A percentile compares a stretch with the other conserved stretches of the same genome.
Evolutionary conservation across 2,113 vertebrate genomes (phyloP).

Genomic region (Ctenomys sociabilis): DNA sequence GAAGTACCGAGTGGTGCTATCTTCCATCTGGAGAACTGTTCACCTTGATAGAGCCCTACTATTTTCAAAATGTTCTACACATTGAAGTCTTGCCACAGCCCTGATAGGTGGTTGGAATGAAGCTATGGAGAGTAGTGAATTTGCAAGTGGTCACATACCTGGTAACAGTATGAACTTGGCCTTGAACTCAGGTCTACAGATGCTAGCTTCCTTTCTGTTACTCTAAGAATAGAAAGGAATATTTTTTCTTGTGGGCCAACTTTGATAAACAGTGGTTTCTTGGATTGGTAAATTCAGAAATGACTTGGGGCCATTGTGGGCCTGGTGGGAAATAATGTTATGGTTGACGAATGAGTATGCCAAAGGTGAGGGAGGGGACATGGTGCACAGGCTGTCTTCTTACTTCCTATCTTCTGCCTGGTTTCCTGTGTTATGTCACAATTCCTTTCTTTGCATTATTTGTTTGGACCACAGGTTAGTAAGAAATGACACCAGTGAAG

Average conservation of each 20-base stretch:
- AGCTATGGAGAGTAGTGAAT: background rate
- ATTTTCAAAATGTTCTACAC: background rate
- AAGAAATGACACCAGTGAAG: background rate
- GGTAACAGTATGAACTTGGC: background rate
- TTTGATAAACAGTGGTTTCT: slow-evolving; percentile 8
- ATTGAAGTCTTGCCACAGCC: background rate
- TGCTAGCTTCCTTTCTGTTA: background rate
- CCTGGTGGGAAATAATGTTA: background rate
- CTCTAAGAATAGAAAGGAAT: background rate
- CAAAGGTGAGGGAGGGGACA: background rate
- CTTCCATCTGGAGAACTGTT: background rate
- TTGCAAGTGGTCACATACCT: background rate
- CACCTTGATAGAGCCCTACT: background rate
- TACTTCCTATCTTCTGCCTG: background rate
- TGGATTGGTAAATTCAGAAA: background rate
- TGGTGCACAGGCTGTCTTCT: background rate
- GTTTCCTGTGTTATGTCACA: background rate
- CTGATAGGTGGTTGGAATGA: background rate
- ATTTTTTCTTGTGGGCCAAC: background rate
- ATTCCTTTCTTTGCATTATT: background rate
- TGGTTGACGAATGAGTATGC: background rate
- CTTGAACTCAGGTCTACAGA: background rate
- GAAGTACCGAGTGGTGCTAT: background rate
- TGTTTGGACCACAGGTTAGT: background rate
- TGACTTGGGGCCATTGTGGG: background rate